Percentiles rank a stretch among this genome's conserved stretches.
Evolutionary conservation across 2,888 invertebrate genomes (phyloP).

Genomic region (Nymphalis polychloros): DNA sequence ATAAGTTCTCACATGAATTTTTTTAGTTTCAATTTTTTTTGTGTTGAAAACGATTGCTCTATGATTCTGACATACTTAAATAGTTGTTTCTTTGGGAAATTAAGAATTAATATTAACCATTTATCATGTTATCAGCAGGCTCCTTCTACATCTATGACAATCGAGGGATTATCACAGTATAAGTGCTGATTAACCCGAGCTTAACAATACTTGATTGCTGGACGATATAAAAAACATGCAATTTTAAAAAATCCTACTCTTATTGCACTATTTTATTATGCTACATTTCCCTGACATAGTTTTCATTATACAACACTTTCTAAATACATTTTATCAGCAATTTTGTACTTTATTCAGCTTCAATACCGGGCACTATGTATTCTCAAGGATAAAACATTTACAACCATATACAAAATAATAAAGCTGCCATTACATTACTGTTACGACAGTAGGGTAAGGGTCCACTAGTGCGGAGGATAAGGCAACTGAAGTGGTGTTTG

Average conservation of each 20-base stretch:
- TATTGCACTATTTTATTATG: slow-evolving; percentile 78
- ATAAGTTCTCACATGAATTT: slow-evolving; percentile 50
- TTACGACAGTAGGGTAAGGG: slow-evolving; percentile 19
- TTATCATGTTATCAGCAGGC: slow-evolving; percentile 59
- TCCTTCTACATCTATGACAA: slow-evolving; percentile 48
- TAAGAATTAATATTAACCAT: slow-evolving; percentile 61
- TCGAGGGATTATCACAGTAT: slow-evolving; percentile 57
- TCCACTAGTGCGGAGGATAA: slow-evolving; percentile 50
- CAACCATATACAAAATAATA: slow-evolving; percentile 45
- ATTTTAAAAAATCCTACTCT: slow-evolving; percentile 37
- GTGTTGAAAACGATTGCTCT: slow-evolving; percentile 65
- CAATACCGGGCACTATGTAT: slow-evolving; percentile 46
- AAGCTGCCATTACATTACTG: slow-evolving; percentile 39
- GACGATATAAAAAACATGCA: slow-evolving; percentile 41
- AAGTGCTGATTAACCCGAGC: slow-evolving; percentile 45
- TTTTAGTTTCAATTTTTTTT: slow-evolving; percentile 53
- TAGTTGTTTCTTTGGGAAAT: slow-evolving; percentile 71
- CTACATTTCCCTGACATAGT: slow-evolving; percentile 56
- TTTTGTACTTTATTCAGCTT: slow-evolving; percentile 77
- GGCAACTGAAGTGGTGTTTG: slow-evolving; percentile 71
- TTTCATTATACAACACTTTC: slow-evolving; percentile 57
- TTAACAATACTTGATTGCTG: slow-evolving; percentile 37
- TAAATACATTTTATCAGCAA: slow-evolving; percentile 68
- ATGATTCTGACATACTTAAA: slow-evolving; percentile 62
- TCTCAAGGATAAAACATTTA: slow-evolving; percentile 47